These are phyloP conservation scores for Phytoseiulus persimilis DNA, from an alignment of 2,888 invertebrate species.

Conservation along the genomic window DNA sequence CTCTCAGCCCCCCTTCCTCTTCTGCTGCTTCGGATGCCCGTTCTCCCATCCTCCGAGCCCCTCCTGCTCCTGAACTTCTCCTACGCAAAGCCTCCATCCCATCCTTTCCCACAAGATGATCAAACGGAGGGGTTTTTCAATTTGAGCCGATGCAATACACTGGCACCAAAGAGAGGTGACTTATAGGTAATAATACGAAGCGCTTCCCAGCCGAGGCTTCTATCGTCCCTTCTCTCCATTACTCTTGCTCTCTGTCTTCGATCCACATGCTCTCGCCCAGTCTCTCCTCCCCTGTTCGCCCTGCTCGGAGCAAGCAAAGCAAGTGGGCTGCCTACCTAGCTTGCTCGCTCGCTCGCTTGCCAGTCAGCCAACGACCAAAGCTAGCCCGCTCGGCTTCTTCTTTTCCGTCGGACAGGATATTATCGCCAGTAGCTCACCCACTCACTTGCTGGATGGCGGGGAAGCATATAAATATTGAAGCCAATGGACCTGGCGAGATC, in stretches of 20 bases:
- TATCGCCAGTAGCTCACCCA: neutral
- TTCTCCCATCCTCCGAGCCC: neutral
- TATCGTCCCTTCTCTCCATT: neutral
- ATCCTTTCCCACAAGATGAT: neutral
- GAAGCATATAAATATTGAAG: neutral
- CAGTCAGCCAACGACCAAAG: neutral
- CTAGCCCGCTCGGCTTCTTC: neutral
- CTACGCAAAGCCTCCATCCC: neutral
- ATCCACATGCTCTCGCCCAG: neutral
- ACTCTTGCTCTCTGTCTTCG: neutral
- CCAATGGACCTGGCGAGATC: neutral
- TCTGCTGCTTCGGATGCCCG: too few relatives aligned
- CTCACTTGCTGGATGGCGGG: neutral
- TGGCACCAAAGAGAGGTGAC: neutral
- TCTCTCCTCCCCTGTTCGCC: neutral
- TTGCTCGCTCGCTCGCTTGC: neutral
- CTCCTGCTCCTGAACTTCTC: neutral
- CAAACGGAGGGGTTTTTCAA: neutral
- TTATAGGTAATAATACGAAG: neutral
- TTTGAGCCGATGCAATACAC: neutral
- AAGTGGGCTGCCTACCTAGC: neutral
- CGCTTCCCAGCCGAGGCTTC: neutral
- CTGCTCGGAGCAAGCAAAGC: neutral
- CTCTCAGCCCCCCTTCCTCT: neutral
- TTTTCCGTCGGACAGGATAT: neutral